Evolutionary conservation across 2,888 invertebrate species (phyloP), one percentile per base, ranked within the genome.

Genomic region (Sinhomidia bicolor): DNA sequence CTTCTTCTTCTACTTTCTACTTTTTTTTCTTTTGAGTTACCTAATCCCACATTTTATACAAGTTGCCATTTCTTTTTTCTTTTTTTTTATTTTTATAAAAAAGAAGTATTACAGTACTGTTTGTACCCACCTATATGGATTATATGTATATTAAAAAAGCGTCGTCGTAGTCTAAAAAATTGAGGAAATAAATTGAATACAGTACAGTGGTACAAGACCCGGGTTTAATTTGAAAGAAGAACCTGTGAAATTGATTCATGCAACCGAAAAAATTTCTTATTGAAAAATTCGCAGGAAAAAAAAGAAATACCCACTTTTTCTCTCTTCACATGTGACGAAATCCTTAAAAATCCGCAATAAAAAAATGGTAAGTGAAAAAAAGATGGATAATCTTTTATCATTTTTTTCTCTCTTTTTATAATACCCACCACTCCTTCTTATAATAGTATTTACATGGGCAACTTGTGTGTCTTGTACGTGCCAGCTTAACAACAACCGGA

Each of bases 241-340:
- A 51, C 32, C 29, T 84, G 60, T 62, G 62, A 82, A 81, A 82
- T 82, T 76, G 76, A 87, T 87, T 88, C 83, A 88, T 88, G 83
- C 83, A 83, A 54, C 78, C 68, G 41, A 62, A 54, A 57, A 88
- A 83, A 88, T 88, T 88, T 88, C 83, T 88, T 87, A 87, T 62
- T 82, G 87, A 82, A 82, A 76, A 82, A 76, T 87, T 78, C 51
- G n/a, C 62, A 51, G 44, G 32, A 82, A 57, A 62, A 65, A 65
- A 65, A 29, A 29, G 12, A 41, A 12, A 20, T 44, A 10, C 65
- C 36, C 17, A 6, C 0, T 47, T 81, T 20, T 23, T 65, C 44
- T 36, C 36, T 44, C 65, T 44, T 9, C 51, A 36, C 44, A 65
- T 81, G 1, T 41, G 60, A 60, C 23, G 17, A 41, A 71, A 71